These are phyloP conservation scores for Calosoma granatense DNA, from an alignment of 1,140 invertebrate species.

Conservation along the genomic window DNA sequence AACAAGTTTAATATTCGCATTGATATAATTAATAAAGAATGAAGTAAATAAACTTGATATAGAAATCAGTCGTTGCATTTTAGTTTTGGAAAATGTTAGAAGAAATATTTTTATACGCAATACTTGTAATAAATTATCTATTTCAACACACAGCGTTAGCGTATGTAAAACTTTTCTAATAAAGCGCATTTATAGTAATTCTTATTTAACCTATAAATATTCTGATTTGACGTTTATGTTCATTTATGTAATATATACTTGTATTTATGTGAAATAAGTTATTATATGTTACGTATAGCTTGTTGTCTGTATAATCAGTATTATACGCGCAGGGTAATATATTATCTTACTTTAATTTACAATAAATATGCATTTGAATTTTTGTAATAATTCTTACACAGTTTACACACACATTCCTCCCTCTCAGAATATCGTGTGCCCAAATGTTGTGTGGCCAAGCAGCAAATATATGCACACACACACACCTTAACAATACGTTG, in stretches of 20 bases:
- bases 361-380: background rate
- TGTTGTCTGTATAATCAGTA: too few species aligned
- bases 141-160: background rate
- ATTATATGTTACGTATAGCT: too few species aligned
- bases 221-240: background rate
- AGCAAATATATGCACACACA: background rate
- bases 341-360: background rate
- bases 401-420: background rate
- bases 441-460: background rate
- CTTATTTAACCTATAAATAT: too few species aligned
- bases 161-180: background rate
- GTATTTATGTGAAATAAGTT: too few species aligned
- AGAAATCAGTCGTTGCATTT: constrained; percentile 7
- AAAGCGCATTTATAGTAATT: too few species aligned
- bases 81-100: background rate
- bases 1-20: background rate
- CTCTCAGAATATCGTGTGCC: background rate
- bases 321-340: background rate
- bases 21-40: background rate
- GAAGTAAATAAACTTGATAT: too few species aligned
- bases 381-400: too few species aligned
- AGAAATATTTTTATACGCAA: constrained; percentile 1
- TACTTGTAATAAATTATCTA: background rate
- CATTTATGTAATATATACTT: background rate
- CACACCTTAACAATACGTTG: background rate